Percentiles rank a stretch among this genome's conserved stretches.
phyloP scores from a whole-genome alignment of 2,113 vertebrate genomes.

The Nothocercus nigrocapillus region DNA sequence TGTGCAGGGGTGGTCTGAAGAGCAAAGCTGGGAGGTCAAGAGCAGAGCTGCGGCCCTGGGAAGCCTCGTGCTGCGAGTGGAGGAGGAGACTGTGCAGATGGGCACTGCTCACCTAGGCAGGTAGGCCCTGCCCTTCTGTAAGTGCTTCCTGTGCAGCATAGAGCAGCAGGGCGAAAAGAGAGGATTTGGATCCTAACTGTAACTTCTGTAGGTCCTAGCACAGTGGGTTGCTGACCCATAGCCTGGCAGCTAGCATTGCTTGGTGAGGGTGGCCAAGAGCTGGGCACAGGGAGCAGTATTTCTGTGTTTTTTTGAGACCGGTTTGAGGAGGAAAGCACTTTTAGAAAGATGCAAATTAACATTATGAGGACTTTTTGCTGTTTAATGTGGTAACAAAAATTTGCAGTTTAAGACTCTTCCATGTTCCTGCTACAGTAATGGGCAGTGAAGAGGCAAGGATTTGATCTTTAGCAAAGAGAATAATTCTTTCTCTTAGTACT shows the following conservation, averaged over 20 bases:
- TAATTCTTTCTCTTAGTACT: neutral
- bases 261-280: neutral
- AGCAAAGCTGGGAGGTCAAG: neutral
- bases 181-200: neutral
- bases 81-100: neutral
- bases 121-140: neutral
- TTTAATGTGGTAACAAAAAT: neutral
- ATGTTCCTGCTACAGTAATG: neutral
- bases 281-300: neutral
- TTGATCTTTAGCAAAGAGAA: neutral
- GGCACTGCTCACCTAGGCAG: neutral
- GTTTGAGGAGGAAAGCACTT: neutral
- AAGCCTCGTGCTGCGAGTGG: neutral
- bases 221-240: neutral
- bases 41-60: fast-evolving
- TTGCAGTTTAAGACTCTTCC: neutral
- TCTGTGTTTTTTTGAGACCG: neutral
- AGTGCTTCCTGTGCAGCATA: fast-evolving
- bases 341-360: neutral
- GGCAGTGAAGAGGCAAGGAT: neutral
- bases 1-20: neutral
- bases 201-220: neutral
- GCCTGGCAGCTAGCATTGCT: neutral
- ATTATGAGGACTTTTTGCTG: neutral
- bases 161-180: neutral